Base-by-base conservation (phyloP, 2,797 vertebrate species). In the Trichosurus vulpecula region DNA sequence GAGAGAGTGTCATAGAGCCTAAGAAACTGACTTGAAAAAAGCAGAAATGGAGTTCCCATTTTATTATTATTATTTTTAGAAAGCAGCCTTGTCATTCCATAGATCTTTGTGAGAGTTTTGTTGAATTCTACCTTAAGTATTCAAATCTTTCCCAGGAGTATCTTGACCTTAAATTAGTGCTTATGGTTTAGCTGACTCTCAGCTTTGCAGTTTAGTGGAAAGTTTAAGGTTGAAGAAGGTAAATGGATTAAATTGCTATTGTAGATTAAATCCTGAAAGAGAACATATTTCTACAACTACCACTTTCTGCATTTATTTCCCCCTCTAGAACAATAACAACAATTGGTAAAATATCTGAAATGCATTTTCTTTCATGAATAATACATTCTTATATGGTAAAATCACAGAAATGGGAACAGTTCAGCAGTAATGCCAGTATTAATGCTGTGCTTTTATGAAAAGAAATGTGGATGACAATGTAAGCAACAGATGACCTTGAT, bases 141-240 rank as follows among this genome's bases (percentile, higher is more conserved):
- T 97, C 96, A 96, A 97, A 97, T 97, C 94, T 95, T 97, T 98
- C 97, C 96, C 97, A 96, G 96, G 97, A 98, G 97, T 52, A 93
- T 93, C 96, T 97, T 98, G 98, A 98, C 98, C 98, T 98, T 98
- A 98, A 98, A 98, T 98, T 98, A 98, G 98, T 97, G 98, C 98
- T 98, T 98, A 97, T 97, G 96, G 97, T 97, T 98, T 98, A 97
- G 96, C 97, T 96, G 97, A 97, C 97, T 98, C 94, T 92, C 93
- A 94, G 96, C 91, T 97, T 97, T 97, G 94, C 96, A 95, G 96
- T 97, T 97, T 97, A 98, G 97, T 97, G 92, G 95, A 96, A 97
- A 95, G 96, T 96, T 96, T 97, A 97, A 97, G 92, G 96, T 96
- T 97, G 97, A 97, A 97, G 93, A 97, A 97, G 97, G 97, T 97